Evolutionary conservation across 2,797 vertebrate species (phyloP).

Genomic region (Semaprochilodus insignis): DNA sequence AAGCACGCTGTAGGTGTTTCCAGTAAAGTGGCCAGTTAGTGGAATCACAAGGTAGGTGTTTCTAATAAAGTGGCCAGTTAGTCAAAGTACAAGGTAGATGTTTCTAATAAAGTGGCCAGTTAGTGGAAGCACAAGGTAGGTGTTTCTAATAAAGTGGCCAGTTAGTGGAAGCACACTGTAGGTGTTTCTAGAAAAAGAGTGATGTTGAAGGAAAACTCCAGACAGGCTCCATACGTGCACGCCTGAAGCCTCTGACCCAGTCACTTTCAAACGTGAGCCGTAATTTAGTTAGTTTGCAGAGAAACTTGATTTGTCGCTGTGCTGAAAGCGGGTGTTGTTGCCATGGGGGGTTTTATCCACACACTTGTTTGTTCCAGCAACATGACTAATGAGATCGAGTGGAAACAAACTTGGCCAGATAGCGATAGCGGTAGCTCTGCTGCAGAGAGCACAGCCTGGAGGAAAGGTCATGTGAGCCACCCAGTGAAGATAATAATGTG

Average conservation of each 20-base stretch:
- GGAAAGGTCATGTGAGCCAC: constrained; percentile 16
- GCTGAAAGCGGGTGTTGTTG: constrained; percentile 32
- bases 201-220: constrained; percentile 12
- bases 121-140: no score
- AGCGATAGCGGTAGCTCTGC: constrained; percentile 30
- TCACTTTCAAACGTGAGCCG: constrained; percentile 54
- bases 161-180: no score
- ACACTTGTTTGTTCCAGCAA: constrained; percentile 50
- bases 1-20: no score
- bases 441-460: constrained; percentile 36
- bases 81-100: no score
- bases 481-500: neutral
- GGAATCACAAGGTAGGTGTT: no score
- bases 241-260: constrained; percentile 20
- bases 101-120: no score
- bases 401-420: constrained; percentile 42
- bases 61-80: no score
- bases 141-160: no score
- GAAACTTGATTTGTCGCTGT: constrained; percentile 51
- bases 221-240: constrained; percentile 11
- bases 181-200: neutral
- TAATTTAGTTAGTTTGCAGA: constrained; percentile 49
- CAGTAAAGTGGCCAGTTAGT: no score
- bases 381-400: constrained; percentile 59
- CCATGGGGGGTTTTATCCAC: constrained; percentile 46